Conservation (phyloP, 2,797 vertebrate species). For the Etheostoma nigrum region DNA sequence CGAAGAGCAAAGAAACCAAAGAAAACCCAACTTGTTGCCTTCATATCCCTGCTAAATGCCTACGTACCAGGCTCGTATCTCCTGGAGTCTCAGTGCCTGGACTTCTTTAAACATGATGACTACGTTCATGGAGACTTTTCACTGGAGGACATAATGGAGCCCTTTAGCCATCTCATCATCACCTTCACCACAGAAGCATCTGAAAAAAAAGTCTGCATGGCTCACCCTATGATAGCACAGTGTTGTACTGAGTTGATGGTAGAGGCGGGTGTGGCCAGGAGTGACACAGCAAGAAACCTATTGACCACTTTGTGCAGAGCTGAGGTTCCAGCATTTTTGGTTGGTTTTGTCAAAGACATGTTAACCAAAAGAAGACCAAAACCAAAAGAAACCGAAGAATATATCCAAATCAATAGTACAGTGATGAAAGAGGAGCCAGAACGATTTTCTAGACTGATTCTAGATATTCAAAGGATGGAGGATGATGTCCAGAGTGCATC, state of each 20-base stretch:
- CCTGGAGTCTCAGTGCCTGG: constrained; percentile 44
- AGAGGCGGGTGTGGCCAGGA: constrained; percentile 10
- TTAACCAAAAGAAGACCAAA: constrained; percentile 43
- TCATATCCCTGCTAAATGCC: constrained; percentile 25
- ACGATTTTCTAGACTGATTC: constrained; percentile 41
- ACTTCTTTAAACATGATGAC: background rate
- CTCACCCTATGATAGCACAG: constrained; percentile 45
- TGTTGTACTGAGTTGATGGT: background rate
- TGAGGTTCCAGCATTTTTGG: background rate
- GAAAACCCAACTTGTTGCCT: constrained; percentile 28
- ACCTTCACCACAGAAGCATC: background rate
- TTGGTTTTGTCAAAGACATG: constrained; percentile 52
- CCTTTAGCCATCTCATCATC: constrained; percentile 33
- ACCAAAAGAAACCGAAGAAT: background rate
- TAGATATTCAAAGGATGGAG: constrained; percentile 12
- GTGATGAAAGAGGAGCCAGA: fast-evolving
- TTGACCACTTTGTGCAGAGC: fast-evolving
- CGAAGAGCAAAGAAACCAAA: fast-evolving
- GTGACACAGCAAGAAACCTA: constrained; percentile 33
- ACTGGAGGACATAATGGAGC: constrained; percentile 9
- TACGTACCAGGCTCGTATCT: constrained; percentile 57
- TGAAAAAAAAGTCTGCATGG: constrained; percentile 30
- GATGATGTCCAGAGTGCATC: fast-evolving
- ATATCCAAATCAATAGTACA: fast-evolving
- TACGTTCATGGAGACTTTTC: fast-evolving